phyloP scores from a whole-genome alignment of 1,140 invertebrate genomes.

The Diachasmimorpha longicaudata region DNA sequence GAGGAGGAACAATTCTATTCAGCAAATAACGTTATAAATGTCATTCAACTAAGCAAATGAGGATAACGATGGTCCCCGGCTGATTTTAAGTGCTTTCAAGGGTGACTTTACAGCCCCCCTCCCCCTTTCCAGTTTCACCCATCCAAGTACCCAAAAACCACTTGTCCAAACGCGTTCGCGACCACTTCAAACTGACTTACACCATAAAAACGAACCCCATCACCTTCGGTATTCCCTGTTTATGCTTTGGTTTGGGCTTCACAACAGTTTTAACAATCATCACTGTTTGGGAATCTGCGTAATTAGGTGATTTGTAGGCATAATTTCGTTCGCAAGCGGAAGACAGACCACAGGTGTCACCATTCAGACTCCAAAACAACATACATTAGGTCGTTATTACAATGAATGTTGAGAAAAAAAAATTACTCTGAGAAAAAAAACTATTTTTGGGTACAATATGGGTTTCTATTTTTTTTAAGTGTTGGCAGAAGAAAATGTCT shows the following conservation, averaged over 20 bases:
- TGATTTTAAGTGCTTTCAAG: neutral
- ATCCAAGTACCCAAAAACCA: neutral
- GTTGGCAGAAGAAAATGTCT: too few relatives aligned
- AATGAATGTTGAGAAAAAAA: too few relatives aligned
- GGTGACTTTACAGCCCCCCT: neutral
- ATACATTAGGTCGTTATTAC: neutral
- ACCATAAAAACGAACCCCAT: neutral
- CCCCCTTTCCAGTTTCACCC: neutral
- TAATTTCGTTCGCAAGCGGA: conserved; percentile 28
- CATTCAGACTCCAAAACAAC: neutral
- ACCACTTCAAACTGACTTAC: neutral
- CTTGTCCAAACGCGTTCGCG: neutral
- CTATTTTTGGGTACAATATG: too few relatives aligned
- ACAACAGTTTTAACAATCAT: neutral
- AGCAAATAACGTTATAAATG: too few relatives aligned
- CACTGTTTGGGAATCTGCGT: conserved; percentile 5
- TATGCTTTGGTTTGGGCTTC: neutral
- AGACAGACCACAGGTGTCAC: conserved; percentile 10
- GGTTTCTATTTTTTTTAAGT: too few relatives aligned
- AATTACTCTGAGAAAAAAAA: too few relatives aligned
- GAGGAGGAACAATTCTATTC: too few relatives aligned
- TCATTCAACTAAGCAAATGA: neutral
- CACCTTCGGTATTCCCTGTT: neutral
- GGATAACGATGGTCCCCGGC: neutral
- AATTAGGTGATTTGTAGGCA: conserved; percentile 35